Conservation (phyloP, 2,888 invertebrate species). For the Caenorhabditis macrosperma region DNA sequence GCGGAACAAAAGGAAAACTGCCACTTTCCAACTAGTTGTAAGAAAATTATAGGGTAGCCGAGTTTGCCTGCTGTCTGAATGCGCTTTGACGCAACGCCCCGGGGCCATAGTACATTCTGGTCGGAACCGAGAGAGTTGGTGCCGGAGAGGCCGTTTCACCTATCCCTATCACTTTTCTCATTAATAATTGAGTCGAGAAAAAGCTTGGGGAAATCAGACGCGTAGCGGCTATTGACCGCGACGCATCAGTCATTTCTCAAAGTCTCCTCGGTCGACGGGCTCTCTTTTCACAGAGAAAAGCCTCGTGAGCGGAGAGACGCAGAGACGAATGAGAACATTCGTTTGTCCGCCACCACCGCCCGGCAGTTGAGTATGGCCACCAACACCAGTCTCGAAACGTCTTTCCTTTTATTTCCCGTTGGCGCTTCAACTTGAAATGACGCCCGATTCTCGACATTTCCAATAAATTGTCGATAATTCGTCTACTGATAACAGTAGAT, state of each 20-base stretch:
- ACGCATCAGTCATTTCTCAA: slow-evolving; percentile 26
- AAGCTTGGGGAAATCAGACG: slow-evolving; percentile 15
- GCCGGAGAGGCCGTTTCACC: too few species aligned
- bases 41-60: too few species aligned
- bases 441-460: too few species aligned
- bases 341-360: slow-evolving; percentile 31
- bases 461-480: background rate
- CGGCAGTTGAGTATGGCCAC: slow-evolving; percentile 35
- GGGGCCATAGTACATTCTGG: too few species aligned
- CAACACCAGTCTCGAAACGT: slow-evolving; percentile 9
- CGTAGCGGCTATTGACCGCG: slow-evolving; percentile 42
- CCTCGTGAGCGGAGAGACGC: slow-evolving; percentile 21
- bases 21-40: too few species aligned
- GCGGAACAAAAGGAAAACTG: too few species aligned
- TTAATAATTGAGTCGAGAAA: background rate
- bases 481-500: slow-evolving; percentile 18
- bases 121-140: too few species aligned
- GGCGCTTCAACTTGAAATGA: too few species aligned
- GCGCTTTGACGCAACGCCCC: too few species aligned
- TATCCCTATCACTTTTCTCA: slow-evolving; percentile 1
- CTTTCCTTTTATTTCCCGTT: too few species aligned
- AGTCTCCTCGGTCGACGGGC: background rate
- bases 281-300: slow-evolving; percentile 8
- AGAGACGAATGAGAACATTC: slow-evolving; percentile 27
- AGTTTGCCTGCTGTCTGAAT: too few species aligned